Evolutionary conservation across 1,140 invertebrate species (phyloP).

Genomic region (Saccostrea echinata): DNA sequence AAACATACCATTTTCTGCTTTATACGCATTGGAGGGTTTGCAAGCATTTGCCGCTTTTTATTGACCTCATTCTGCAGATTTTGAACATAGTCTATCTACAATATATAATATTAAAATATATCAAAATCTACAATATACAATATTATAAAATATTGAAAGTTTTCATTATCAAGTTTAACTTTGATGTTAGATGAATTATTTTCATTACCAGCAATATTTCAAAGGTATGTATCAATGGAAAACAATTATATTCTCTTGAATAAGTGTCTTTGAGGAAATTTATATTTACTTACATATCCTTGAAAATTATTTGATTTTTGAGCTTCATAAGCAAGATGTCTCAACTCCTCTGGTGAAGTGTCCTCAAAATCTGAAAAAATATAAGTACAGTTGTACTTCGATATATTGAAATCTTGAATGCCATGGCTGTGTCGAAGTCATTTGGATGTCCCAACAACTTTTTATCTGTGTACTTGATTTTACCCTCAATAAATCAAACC

Average conservation of each 20-base stretch:
- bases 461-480: background rate
- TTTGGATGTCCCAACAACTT: too few species aligned
- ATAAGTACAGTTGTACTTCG: background rate
- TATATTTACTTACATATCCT: conserved; percentile 59
- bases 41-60: conserved; percentile 41
- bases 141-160: too few species aligned
- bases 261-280: background rate
- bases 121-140: background rate
- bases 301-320: conserved; percentile 54
- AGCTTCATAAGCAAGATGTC: conserved; percentile 63
- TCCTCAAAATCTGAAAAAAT: conserved; percentile 63
- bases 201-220: too few species aligned
- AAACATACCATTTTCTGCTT: conserved; percentile 44
- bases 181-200: too few species aligned
- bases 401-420: too few species aligned
- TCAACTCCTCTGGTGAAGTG: conserved; percentile 63
- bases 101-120: background rate
- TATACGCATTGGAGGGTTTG: conserved; percentile 12
- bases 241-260: too few species aligned
- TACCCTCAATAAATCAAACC: background rate
- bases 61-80: conserved; percentile 15
- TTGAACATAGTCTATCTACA: conserved; percentile 34
- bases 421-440: too few species aligned
- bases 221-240: too few species aligned
- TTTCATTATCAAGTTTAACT: too few species aligned